Base-by-base conservation (phyloP, 1,140 invertebrate genomes). In the Glomeris maerens region DNA sequence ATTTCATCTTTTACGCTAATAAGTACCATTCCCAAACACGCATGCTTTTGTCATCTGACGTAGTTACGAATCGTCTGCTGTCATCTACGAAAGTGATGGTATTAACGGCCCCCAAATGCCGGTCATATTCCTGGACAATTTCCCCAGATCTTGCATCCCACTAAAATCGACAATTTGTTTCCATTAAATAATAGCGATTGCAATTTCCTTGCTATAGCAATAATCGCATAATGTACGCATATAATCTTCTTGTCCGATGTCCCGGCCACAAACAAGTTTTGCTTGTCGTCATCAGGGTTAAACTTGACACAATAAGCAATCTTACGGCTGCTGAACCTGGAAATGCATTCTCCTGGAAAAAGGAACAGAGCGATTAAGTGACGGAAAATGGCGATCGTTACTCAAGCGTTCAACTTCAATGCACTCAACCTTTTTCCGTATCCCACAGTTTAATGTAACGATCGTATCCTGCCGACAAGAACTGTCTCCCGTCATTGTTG, bases 211-310 rank as follows among this genome's bases (percentile, higher is more conserved):
- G n/a, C 2, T 27, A 55, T 26, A 47, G 17, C 40, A 3, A 27
- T 38, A 1, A 44, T 25, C 17, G 23, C 36, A 50, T 54, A 52
- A 83, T 84, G 79, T 74, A 92, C 86, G 71, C 92, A 97, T 61
- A 97, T 84, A 62, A 99, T 98, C 72, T 98, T 98, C 63, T 99
- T 99, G 65, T 98, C 94, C 2, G 91, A 92, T 20, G 93, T 98
- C 50, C 96, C 96, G 56, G 92, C 89, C 2, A 98, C 88, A 73
- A 99, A 98, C 2, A 98, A 73, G 72, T 98, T 82, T 62, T 98
- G 93, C 59, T 97, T 98, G 59, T 95, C 91, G 27, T 82, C 78
- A 62, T 98, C 93, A 0, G 95, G 94, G 72, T 99, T 85, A 64
- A 97, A 98, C 72, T 97, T 97, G 7, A 89, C 83, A 69, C 94